Evolutionary conservation across 2,888 invertebrate species (phyloP).

Genomic region (Automeris io): DNA sequence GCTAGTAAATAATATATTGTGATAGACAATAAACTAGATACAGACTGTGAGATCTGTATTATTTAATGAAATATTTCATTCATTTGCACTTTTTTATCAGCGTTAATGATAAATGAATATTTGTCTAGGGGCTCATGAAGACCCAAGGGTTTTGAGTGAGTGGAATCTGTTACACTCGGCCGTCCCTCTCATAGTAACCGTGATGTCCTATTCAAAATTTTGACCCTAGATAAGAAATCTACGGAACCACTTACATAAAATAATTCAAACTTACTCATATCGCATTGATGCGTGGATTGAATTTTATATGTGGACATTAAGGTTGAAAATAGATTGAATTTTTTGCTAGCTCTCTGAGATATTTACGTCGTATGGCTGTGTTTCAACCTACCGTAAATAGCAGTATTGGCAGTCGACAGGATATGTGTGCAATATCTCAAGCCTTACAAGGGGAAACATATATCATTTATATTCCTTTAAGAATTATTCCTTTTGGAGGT

Average conservation of each 20-base stretch:
- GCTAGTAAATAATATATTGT: too few species aligned
- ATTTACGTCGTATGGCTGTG: neutral
- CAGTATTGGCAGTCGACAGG: neutral
- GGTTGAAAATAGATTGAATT: neutral
- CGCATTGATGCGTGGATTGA: neutral
- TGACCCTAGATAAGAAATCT: too few species aligned
- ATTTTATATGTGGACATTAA: neutral
- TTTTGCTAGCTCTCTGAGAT: neutral
- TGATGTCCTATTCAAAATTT: too few species aligned
- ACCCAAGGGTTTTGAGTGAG: too few species aligned
- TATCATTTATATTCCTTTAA: slow-evolving; percentile 1
- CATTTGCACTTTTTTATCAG: too few species aligned
- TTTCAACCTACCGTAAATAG: slow-evolving; percentile 1
- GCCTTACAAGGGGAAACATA: neutral
- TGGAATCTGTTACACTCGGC: too few species aligned
- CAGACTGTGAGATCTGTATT: too few species aligned
- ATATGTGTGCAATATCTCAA: neutral
- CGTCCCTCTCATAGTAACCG: too few species aligned
- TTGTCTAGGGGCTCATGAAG: too few species aligned
- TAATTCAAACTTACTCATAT: neutral
- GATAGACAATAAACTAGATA: too few species aligned
- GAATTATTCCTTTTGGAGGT: neutral
- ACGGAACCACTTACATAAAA: neutral
- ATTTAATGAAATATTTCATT: too few species aligned
- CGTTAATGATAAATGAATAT: too few species aligned